Evolutionary conservation across 2,797 vertebrate genomes (phyloP).

Genomic region (Sebastes vulpes): DNA sequence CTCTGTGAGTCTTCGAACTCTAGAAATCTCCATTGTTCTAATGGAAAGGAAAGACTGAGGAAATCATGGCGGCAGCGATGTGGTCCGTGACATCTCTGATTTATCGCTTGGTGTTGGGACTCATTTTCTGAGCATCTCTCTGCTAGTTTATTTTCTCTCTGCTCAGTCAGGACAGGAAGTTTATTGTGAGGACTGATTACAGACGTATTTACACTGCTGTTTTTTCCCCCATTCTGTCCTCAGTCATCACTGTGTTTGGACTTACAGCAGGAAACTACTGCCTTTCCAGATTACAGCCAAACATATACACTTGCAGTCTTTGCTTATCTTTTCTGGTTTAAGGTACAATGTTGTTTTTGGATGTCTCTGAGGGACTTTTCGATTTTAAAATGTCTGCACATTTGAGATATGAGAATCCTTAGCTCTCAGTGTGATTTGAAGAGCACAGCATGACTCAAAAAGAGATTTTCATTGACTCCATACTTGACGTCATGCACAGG

Average conservation of each 20-base stretch:
- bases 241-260: conserved; percentile 75
- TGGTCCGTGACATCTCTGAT: conserved; percentile 71
- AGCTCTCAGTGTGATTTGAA: conserved; percentile 6
- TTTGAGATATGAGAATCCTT: neutral
- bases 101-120: conserved; percentile 49
- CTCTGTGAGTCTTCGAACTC: conserved; percentile 44
- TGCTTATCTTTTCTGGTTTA: conserved; percentile 60
- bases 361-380: conserved; percentile 24
- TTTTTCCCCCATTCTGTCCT: conserved; percentile 66
- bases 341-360: conserved; percentile 55
- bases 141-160: conserved; percentile 72
- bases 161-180: conserved; percentile 80
- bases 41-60: conserved; percentile 58
- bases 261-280: conserved; percentile 80
- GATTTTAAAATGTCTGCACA: neutral
- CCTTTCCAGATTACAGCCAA: conserved; percentile 73
- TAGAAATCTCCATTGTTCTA: conserved; percentile 69
- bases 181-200: conserved; percentile 85
- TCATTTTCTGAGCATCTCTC: conserved; percentile 54
- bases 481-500: conserved; percentile 34
- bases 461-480: conserved; percentile 15
- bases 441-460: conserved; percentile 33
- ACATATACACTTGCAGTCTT: conserved; percentile 51
- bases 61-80: conserved; percentile 53
- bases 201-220: conserved; percentile 76